phyloP scores from a whole-genome alignment of 2,888 invertebrate genomes.

The Marronus borbonicus region DNA sequence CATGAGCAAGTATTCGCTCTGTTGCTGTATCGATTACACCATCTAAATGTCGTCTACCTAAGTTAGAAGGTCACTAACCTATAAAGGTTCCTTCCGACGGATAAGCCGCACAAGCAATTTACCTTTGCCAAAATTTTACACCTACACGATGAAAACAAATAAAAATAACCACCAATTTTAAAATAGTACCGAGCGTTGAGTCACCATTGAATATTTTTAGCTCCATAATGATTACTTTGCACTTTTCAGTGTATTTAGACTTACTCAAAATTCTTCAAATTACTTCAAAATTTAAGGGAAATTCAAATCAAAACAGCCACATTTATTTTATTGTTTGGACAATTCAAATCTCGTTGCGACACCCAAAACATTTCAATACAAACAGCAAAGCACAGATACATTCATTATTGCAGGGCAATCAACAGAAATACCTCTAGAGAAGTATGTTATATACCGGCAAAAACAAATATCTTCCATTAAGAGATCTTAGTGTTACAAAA shows the following conservation, averaged over 20 bases:
- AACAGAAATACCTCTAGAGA: too few species aligned
- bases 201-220: constrained; percentile 29
- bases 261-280: too few species aligned
- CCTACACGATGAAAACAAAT: constrained; percentile 29
- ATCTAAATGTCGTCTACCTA: constrained; percentile 16
- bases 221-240: constrained; percentile 27
- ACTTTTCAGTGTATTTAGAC: neutral
- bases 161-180: constrained; percentile 36
- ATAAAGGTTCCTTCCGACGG: constrained; percentile 20
- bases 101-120: neutral
- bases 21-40: constrained; percentile 13
- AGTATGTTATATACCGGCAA: too few species aligned
- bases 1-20: neutral
- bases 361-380: too few species aligned
- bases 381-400: too few species aligned
- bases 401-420: too few species aligned
- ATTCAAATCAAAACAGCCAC: too few species aligned
- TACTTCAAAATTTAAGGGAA: too few species aligned
- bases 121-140: constrained; percentile 30
- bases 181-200: constrained; percentile 30
- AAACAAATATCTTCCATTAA: too few species aligned
- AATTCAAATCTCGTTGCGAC: too few species aligned
- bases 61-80: constrained; percentile 19
- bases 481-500: too few species aligned
- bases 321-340: too few species aligned